A percentile compares a stretch with the other conserved stretches of the same genome.
Conservation (phyloP, 2,888 invertebrate species). For the Pristionchus entomophagus region DNA sequence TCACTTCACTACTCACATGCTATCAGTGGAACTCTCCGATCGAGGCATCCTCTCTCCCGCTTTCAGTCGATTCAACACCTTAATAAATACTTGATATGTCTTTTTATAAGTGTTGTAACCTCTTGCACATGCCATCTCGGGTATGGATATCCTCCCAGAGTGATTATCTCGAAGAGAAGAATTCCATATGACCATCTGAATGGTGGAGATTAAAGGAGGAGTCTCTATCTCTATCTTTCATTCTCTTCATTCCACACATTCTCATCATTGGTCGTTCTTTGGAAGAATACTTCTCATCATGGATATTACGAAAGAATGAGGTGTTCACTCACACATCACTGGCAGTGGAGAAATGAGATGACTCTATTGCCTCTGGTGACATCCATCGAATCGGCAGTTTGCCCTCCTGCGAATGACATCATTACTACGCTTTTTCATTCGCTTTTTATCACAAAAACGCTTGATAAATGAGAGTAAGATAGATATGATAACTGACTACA, state of each 20-base stretch:
- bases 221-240: no score
- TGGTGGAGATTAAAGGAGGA: neutral
- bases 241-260: no score
- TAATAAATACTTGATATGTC: neutral
- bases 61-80: constrained; percentile 2
- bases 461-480: no score
- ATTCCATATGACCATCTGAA: constrained; percentile 24
- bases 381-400: neutral
- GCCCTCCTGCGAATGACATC: neutral
- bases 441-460: no score
- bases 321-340: constrained; percentile 23
- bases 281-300: no score
- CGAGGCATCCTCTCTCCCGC: neutral
- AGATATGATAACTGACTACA: neutral
- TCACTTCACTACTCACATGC: neutral
- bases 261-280: no score
- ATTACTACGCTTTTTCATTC: neutral
- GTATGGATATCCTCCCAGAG: constrained; percentile 8
- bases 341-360: neutral
- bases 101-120: neutral
- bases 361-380: constrained; percentile 12
- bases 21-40: neutral
- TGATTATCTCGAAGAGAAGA: constrained; percentile 4
- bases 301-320: neutral
- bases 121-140: neutral